phyloP scores from a whole-genome alignment of 2,888 invertebrate species.

The Lasioglossum figueresi region DNA sequence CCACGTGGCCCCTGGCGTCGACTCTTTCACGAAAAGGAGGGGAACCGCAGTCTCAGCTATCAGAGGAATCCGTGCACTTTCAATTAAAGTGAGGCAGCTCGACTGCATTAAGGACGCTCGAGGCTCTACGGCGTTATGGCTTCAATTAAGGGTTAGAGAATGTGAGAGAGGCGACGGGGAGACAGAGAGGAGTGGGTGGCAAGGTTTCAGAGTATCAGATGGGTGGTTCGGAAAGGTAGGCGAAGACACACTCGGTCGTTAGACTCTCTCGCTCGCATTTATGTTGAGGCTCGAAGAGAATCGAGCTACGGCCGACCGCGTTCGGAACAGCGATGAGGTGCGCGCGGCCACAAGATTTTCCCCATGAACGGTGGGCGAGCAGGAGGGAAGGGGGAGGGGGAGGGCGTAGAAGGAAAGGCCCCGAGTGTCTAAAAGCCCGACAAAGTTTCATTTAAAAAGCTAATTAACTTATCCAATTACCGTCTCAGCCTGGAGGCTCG shows the following conservation, averaged over 20 bases:
- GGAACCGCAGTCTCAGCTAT: conserved; percentile 57
- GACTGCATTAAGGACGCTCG: conserved; percentile 65
- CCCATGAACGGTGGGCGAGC: background rate
- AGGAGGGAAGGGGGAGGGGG: conserved; percentile 19
- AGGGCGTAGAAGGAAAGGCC: conserved; percentile 23
- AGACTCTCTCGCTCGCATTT: background rate
- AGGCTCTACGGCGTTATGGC: conserved; percentile 60
- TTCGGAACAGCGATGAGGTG: background rate
- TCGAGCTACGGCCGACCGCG: background rate
- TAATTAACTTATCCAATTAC: conserved; percentile 80
- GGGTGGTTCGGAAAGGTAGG: background rate
- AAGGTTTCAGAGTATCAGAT: background rate
- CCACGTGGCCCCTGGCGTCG: conserved; percentile 18
- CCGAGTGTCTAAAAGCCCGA: conserved; percentile 68
- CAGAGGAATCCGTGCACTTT: conserved; percentile 71
- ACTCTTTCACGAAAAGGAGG: conserved; percentile 45
- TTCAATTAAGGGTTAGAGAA: conserved; percentile 67
- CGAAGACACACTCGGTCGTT: background rate
- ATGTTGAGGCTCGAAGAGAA: background rate
- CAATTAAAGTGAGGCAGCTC: conserved; percentile 73
- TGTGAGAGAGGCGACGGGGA: conserved; percentile 18
- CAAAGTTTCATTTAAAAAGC: conserved; percentile 78
- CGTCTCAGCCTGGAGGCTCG: conserved; percentile 55
- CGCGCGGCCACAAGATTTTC: conserved; percentile 32
- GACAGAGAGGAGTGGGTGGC: background rate